These are phyloP conservation scores for Sarcophaga variegata DNA, from an alignment of 2,888 invertebrate genomes.

Conservation along the genomic window DNA sequence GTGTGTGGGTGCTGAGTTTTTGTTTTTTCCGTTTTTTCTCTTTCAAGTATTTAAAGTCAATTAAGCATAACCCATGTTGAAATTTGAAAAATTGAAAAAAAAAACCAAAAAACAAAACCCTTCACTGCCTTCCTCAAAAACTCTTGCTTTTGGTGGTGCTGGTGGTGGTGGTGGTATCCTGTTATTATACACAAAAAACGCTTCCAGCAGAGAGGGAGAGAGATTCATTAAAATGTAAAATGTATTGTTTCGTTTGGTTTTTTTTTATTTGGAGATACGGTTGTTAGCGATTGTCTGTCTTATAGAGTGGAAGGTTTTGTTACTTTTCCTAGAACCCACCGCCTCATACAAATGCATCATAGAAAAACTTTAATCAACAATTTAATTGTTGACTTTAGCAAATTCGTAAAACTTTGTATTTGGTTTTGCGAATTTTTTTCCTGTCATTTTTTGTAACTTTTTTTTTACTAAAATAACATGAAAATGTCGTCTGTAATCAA, in stretches of 20 bases:
- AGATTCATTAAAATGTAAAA: conserved; percentile 66
- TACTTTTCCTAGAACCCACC: conserved; percentile 61
- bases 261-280: conserved; percentile 2
- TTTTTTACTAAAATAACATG: conserved; percentile 55
- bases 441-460: neutral
- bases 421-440: neutral
- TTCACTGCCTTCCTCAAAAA: conserved; percentile 10
- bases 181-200: neutral
- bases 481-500: conserved; percentile 67
- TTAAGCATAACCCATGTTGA: conserved; percentile 65
- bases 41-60: conserved; percentile 68
- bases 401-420: conserved; percentile 41
- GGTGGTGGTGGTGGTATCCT: conserved; percentile 1
- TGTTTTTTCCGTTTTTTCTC: too few species aligned
- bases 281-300: neutral
- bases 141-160: neutral
- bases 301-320: neutral
- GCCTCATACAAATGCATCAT: conserved; percentile 34
- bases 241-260: conserved; percentile 55
- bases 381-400: conserved; percentile 70
- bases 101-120: neutral
- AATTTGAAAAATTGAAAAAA: conserved; percentile 12
- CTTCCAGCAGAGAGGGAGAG: conserved; percentile 19
- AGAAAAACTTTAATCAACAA: conserved; percentile 65
- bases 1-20: conserved; percentile 63